These are phyloP conservation scores for Rachycentron canadum DNA, from an alignment of 2,797 vertebrate species.

Conservation along the genomic window DNA sequence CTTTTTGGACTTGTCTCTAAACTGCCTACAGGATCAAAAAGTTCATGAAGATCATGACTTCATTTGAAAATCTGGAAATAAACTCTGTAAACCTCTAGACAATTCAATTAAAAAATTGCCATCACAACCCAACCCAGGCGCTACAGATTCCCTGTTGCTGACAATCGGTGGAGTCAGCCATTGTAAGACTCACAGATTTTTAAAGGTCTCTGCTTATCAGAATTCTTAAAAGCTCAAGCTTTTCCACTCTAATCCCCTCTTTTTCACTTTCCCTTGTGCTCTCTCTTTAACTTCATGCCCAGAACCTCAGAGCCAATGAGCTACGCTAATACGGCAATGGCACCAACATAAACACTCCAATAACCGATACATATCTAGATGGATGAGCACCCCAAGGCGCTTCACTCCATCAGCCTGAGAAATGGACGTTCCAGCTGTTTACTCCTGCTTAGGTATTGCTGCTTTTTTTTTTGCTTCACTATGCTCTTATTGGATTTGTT, in stretches of 20 bases:
- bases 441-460: slow-evolving; percentile 38
- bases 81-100: neutral
- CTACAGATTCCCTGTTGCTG: slow-evolving; percentile 6
- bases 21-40: slow-evolving; percentile 3
- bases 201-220: slow-evolving; percentile 16
- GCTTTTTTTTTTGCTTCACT: slow-evolving; percentile 35
- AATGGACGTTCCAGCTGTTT: slow-evolving; percentile 52
- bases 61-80: slow-evolving; percentile 3
- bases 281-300: slow-evolving; percentile 22
- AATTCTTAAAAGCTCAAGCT: slow-evolving; percentile 27
- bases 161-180: slow-evolving; percentile 1
- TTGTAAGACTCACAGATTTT: slow-evolving; percentile 16
- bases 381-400: slow-evolving; percentile 42
- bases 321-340: slow-evolving; percentile 38
- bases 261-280: slow-evolving; percentile 22
- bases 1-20: slow-evolving; percentile 13
- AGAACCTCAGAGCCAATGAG: slow-evolving; percentile 36
- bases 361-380: slow-evolving; percentile 20
- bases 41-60: neutral
- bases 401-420: slow-evolving; percentile 60
- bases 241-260: slow-evolving; percentile 30
- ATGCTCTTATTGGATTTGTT: slow-evolving; percentile 42
- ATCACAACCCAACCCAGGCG: neutral
- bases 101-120: neutral
- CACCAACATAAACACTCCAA: slow-evolving; percentile 43